Base-by-base conservation (phyloP, 2,113 vertebrate species). In the Proteles cristata region DNA sequence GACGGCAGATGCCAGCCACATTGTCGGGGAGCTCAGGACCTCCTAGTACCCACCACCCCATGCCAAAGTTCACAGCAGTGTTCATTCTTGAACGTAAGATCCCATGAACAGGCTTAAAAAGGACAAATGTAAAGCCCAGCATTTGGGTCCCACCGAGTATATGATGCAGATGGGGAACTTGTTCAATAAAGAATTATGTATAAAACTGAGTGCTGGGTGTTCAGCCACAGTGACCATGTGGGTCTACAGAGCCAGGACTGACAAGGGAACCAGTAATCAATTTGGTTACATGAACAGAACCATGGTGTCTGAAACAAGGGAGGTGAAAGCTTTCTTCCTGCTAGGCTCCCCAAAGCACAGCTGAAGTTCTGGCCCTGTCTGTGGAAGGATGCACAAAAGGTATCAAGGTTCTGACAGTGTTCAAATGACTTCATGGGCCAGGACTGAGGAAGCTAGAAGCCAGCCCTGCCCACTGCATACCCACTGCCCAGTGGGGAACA, bases 161-260 rank as follows among this genome's bases (percentile, higher is more conserved):
- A 21, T 17, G 43, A 43, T 1, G 31, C 16, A 45, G 82, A 92
- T n/a, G 25, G 31, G 35, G 35, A 5, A 35, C 11, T 3, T 4
- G 15, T 50, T 11, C 9, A 6, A 0, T 35, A 55, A 48, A 53
- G n/a, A 61, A 15, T 2, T 4, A 0, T 2, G 61, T 77, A 25
- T 55, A 33, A 77, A 28, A 12, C 6, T 0, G 19, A 21, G 55
- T 58, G 58, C 15, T 33, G 9, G 11, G 25, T 11, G 19, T 48
- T 39, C 48, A 50, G 66, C 31, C 11, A 11, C 12, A 19, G 73
- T 6, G 25, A 50, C 26, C 15, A 2, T 0, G 39, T 35, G 48
- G 31, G 28, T 16, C 69, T 61, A 1, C 53, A 35, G 35, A 26
- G 53, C 31, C 48, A 93, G 10, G n/a, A 63, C 69, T 16, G 15